Evolutionary conservation across 2,797 vertebrate species (phyloP), one percentile per base, ranked within the genome.

Genomic region (Poeciliopsis turneri): DNA sequence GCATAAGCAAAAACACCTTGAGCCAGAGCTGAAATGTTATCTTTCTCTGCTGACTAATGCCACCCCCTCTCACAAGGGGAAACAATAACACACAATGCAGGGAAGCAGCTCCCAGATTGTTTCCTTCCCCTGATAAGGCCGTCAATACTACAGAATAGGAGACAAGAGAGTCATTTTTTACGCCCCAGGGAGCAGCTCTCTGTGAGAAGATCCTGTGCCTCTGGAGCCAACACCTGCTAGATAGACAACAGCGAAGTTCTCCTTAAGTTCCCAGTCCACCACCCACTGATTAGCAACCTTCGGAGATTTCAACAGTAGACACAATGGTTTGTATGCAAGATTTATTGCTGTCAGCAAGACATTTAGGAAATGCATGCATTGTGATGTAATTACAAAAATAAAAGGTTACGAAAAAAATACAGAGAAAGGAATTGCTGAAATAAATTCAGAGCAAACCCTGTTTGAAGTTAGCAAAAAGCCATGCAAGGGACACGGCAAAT

Each of bases 131-230:
- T 86, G 82, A 90, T 90, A 94, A 93, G 88, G 77, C 87, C 82
- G 75, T 80, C 78, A 89, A 91, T 91, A 87, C 86, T 88, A 82
- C 80, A 84, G 71, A 85, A 92, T 82, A 84, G 90, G 78, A 91
- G 94, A 93, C 87, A 92, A 86, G 86, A 84, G 93, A 93, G 88
- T 84, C 83, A 72, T 87, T 90, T 82, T 16, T 84, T 82, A 82
- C 74, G 84, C 92, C 88, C 80, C 30, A 15, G 92, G 87, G 92
- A 91, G 77, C 51, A 5, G 71, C 78, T 71, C 83, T 90, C 78
- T 94, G 93, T 94, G 92, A 95, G 94, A 94, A 95, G 95, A 94
- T 94, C 93, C 93, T 95, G 95, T 93, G 83, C 82, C 76, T 86
- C 88, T 83, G 82, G 84, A 84, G 88, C 74, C 83, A 87, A 83